Evolutionary conservation across 2,797 vertebrate species (phyloP).

Genomic region (Cirrhinus mrigala): DNA sequence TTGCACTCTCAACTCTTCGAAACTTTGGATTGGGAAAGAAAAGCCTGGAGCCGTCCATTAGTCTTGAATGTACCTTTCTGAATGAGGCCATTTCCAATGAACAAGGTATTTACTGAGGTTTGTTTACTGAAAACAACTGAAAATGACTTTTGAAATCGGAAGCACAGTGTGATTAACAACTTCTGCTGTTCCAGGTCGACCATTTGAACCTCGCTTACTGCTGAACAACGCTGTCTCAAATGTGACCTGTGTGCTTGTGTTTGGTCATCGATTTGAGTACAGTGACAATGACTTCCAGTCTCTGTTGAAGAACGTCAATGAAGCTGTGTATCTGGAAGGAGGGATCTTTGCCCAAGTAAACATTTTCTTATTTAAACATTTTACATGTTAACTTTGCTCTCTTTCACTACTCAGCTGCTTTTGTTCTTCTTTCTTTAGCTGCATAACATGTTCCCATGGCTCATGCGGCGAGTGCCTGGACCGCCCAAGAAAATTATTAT

Average conservation of each 20-base stretch:
- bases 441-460: slow-evolving; percentile 66
- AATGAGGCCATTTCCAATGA: background rate
- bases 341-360: slow-evolving; percentile 53
- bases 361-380: slow-evolving; percentile 38
- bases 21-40: background rate
- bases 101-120: background rate
- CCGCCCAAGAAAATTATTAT: slow-evolving; percentile 57
- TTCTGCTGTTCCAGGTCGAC: slow-evolving; percentile 33
- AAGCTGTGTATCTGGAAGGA: slow-evolving; percentile 51
- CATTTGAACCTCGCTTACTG: slow-evolving; percentile 54
- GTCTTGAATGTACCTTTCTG: background rate
- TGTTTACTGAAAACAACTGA: background rate
- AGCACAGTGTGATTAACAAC: slow-evolving; percentile 12
- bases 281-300: slow-evolving; percentile 53
- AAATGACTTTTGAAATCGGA: background rate
- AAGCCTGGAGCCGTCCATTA: background rate
- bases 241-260: slow-evolving; percentile 58
- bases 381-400: background rate
- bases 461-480: slow-evolving; percentile 61
- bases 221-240: slow-evolving; percentile 58
- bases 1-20: background rate
- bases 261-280: slow-evolving; percentile 39
- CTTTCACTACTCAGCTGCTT: slow-evolving; percentile 3
- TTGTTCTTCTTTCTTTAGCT: no score
- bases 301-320: slow-evolving; percentile 53